Base-by-base conservation (phyloP, 2,888 invertebrate species). In the Heliconius aoede region DNA sequence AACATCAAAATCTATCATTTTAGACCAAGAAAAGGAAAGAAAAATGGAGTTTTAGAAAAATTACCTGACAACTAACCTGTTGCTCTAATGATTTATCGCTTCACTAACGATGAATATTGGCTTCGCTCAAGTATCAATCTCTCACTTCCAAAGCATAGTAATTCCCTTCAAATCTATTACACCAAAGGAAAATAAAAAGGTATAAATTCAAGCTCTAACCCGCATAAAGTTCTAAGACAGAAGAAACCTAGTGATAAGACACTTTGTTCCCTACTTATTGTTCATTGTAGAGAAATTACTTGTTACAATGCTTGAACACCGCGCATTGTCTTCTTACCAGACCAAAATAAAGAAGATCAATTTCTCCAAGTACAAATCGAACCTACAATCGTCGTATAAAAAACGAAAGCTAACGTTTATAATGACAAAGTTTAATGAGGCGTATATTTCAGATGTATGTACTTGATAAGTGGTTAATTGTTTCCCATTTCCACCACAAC, bases 401-500 rank as follows among this genome's bases (percentile, higher is more conserved):
- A 15, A 26, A 26, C 26, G 15, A 60, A 26, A 65, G 24, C 21
- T 65, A 65, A 36, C 5, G 15, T 65, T 24, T 65, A 65, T 65
- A 65, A 65, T 65, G 32, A 36, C 8, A 40, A 24, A 65, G 21
- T 24, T 60, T 40, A 40, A 40, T 46, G 28, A 68, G 36, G 68
- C 68, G 28, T 46, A 28, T 30, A 15, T 26, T 3, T 18, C 26
- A 68, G 30, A 74, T 74, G 24, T 11, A 24, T 24, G 58, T 18
- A 60, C 26, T 15, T 26, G 67, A 74, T 74, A 74, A 74, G 65
- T 60, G 40, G 30, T 67, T 62, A 75, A 75, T 75, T 75, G 75
- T 75, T 71, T 74, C 58, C 71, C 71, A 75, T 79, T 77, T 77
- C 61, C 77, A 58, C 73, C 60, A 71, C 79, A 82, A 80, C 82